A percentile compares a stretch with the other conserved stretches of the same genome.
Conservation (phyloP, 2,888 invertebrate species). For the Sussaba pulchella region DNA sequence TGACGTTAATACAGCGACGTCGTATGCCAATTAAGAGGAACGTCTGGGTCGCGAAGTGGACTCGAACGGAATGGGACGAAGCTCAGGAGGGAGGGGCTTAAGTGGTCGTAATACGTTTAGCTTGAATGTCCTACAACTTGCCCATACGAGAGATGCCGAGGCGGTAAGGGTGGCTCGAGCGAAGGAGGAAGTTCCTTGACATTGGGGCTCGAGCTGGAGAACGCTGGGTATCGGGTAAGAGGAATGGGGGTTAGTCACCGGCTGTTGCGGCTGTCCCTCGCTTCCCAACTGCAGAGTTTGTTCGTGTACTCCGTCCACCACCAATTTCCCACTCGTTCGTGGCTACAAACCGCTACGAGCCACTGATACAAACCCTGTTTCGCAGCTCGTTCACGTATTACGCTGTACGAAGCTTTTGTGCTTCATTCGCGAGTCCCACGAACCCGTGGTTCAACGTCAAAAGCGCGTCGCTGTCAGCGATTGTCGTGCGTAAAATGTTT, state of each 20-base stretch:
- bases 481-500: no score
- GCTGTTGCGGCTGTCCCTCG: constrained; percentile 28
- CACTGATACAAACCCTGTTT: constrained; percentile 13
- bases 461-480: no score
- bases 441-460: neutral
- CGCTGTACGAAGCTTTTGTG: neutral
- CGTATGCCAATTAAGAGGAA: constrained; percentile 80
- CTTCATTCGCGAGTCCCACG: neutral
- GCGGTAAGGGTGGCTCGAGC: constrained; percentile 28
- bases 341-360: neutral
- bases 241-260: constrained; percentile 36
- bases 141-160: constrained; percentile 56
- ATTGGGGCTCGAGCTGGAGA: no score
- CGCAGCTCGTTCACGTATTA: constrained; percentile 12
- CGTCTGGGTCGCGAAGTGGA: constrained; percentile 69
- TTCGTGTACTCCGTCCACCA: constrained; percentile 16
- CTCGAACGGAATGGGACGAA: constrained; percentile 14
- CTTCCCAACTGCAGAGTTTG: constrained; percentile 31
- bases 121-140: constrained; percentile 77
- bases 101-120: constrained; percentile 82
- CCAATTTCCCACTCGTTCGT: constrained; percentile 9
- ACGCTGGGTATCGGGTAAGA: no score
- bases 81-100: constrained; percentile 70
- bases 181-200: constrained; percentile 46
- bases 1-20: constrained; percentile 71